Evolutionary conservation across 1,140 invertebrate species (phyloP), one percentile per base, ranked within the genome.

Genomic region (Megathymus violae): DNA sequence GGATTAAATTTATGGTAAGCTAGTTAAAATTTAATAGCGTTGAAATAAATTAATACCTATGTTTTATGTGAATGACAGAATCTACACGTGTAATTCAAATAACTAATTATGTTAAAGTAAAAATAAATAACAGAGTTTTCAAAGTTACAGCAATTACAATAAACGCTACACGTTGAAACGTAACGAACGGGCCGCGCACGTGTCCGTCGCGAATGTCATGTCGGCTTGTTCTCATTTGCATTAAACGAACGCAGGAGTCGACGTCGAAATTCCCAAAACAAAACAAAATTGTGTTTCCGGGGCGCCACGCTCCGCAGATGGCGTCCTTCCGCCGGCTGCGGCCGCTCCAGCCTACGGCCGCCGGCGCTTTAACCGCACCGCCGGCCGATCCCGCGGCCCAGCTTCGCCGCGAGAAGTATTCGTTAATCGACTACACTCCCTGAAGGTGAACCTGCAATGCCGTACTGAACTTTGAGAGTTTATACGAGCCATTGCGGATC

Each of bases 201-300:
- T 76, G 78, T 64, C 74, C 56, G 67, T 66, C 69, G 62, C 76
- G 78, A 78, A 69, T 71, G 73, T 62, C 80, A 74, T 36, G 64
- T 48, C 44, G 70, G 56, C 58, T 54, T 51, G 64, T 54, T 60
- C 48, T 47, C 67, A 71, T 74, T 76, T 70, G 66, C 67, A 72
- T 71, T 38, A 52, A 52, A 74, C 62, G 67, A 58, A 69, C 65
- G 62, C 54, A 48, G 69, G 65, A 77, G 78, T 78, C 68, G 76
- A 77, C 36, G 38, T 34, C 73, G 72, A 54, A 78, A 80, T 80
- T 78, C 72, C 71, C 73, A 82, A 85, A 87, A 86, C 76, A 83
- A 84, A 89, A 89, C 79, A 75, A 77, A 85, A 79, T 84, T 73
- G 71, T 73, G 71, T 81, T 88, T 90, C 82, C 81, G 80, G 75